Conservation (phyloP, 2,888 invertebrate species). For the Pandemis heparana region DNA sequence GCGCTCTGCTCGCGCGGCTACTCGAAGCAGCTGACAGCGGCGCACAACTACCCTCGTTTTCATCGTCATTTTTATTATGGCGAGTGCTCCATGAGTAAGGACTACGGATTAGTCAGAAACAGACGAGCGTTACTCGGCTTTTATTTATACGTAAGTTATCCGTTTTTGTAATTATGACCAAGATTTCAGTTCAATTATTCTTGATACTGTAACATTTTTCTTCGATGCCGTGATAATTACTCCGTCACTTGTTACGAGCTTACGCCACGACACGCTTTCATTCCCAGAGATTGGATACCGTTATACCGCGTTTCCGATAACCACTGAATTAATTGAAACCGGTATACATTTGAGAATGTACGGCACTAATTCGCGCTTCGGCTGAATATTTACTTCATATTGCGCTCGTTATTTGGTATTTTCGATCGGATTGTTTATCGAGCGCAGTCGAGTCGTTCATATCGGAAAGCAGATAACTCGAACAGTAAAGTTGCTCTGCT, state of each 20-base stretch:
- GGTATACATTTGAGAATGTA: constrained; percentile 11
- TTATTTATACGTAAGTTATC: too few species aligned
- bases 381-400: constrained; percentile 12
- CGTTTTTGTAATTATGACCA: too few species aligned
- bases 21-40: too few species aligned
- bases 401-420: not conserved
- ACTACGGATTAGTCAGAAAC: too few species aligned
- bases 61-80: too few species aligned
- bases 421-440: constrained; percentile 6
- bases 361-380: constrained; percentile 11
- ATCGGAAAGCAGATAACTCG: not conserved
- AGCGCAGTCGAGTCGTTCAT: not conserved
- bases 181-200: constrained; percentile 5
- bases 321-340: constrained; percentile 40
- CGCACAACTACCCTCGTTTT: too few species aligned
- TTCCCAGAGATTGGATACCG: constrained; percentile 35
- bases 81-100: too few species aligned
- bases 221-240: constrained; percentile 14
- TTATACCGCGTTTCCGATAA: constrained; percentile 27
- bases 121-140: too few species aligned
- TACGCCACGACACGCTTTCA: constrained; percentile 19
- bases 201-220: constrained; percentile 3
- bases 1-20: too few species aligned
- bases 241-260: constrained; percentile 13
- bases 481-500: not conserved